Base-by-base conservation (phyloP, 1,140 invertebrate genomes). In the Sycophaga agraensis region DNA sequence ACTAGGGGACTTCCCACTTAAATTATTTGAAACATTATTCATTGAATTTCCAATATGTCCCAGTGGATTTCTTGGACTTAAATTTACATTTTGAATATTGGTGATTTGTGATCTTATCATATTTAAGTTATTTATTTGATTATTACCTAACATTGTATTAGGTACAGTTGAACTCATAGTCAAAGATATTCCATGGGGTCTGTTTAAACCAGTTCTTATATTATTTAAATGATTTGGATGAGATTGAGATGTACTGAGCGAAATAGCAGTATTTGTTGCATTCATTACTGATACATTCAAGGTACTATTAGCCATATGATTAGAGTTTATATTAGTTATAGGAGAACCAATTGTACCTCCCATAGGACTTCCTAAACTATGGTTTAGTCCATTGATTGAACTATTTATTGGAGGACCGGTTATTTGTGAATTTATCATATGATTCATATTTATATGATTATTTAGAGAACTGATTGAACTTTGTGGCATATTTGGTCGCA, bases 401-500 rank as follows among this genome's bases (percentile, higher is more conserved):
- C 78, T 82, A 6, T 86, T 85, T 83, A 88, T 88, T 21, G 87
- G 83, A 24, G 85, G 86, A 26, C 85, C 86, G 56, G 84, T 85
- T 83, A 89, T 86, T 61, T 86, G 88, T 55, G 87, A 87, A 60
- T 81, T 82, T 35, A 87, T 86, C 85, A 88, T 88, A 58, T 88
- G 86, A 75, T 87, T 82, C 64, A 88, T 87, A 73, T 87, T 88
- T 86, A 89, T 89, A 34, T 88, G 87, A 72, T 83, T 82, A 24
- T 79, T 83, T 73, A 82, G 80, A 12, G 80, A 72, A 49, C 81
- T 80, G 73, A 86, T 83, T 0, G 84, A 79, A 4, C 80, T 80
- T 9, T 76, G 75, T 68, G 84, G 65, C 67, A 83, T 83, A 28
- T 86, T 80, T 57, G 86, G 39, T 37, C 61, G 45, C 54, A 63